phyloP scores from a whole-genome alignment of 1,140 invertebrate genomes.

The Saccostrea cuccullata region DNA sequence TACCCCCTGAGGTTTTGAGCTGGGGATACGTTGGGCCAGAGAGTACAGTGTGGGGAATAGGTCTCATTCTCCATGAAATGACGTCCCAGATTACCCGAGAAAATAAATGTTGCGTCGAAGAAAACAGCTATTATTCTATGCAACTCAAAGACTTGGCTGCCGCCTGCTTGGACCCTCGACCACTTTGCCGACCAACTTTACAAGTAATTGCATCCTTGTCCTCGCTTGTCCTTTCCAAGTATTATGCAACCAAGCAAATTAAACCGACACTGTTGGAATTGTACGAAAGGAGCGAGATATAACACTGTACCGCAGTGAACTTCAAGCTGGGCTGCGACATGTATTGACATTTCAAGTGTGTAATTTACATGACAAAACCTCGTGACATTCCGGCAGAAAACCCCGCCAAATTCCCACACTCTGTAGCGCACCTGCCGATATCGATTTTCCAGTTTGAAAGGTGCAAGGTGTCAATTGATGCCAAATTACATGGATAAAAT shows the following conservation, averaged over 20 bases:
- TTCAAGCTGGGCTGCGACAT: not conserved
- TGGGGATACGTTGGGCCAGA: slow-evolving; percentile 51
- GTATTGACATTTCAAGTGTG: slow-evolving; percentile 15
- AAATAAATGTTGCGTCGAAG: not conserved
- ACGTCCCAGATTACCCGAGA: slow-evolving; percentile 44
- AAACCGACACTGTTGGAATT: not conserved
- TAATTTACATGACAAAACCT: slow-evolving; percentile 20
- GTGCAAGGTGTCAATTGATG: slow-evolving; percentile 19
- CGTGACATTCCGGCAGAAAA: slow-evolving; percentile 22
- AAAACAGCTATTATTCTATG: not conserved
- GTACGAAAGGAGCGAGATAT: not conserved
- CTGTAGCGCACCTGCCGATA: slow-evolving; percentile 8
- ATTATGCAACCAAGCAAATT: not conserved
- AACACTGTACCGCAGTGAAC: not conserved
- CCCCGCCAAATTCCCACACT: slow-evolving; percentile 30
- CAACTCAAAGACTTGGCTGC: not conserved
- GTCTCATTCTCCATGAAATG: slow-evolving; percentile 62
- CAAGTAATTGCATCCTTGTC: not conserved
- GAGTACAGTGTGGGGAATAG: slow-evolving; percentile 62
- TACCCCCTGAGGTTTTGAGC: slow-evolving; percentile 58
- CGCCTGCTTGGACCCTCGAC: not conserved
- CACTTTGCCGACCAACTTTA: not conserved
- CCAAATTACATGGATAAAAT: not conserved
- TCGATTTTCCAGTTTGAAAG: slow-evolving; percentile 13
- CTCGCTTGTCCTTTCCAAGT: slow-evolving; percentile 15